Percentiles rank a stretch among this genome's conserved stretches.
Conservation (phyloP, 2,113 vertebrate species). For the Pachycephala philippinensis region DNA sequence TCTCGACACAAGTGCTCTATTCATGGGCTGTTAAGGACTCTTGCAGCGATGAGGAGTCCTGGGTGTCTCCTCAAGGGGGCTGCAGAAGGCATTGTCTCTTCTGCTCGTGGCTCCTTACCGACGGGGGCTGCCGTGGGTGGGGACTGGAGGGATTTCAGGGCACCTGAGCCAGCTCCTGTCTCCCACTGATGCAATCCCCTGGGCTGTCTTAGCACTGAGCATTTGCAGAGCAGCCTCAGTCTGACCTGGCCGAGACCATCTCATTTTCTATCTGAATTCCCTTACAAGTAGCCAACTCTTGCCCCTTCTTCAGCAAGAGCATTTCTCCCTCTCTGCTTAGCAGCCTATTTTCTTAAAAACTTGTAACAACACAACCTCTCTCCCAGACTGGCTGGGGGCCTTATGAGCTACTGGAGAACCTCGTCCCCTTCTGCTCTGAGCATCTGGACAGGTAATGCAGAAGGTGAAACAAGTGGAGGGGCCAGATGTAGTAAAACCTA, state of each 20-base stretch:
- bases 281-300: background rate
- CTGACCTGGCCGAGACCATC: background rate
- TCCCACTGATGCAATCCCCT: background rate
- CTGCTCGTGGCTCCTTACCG: background rate
- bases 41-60: background rate
- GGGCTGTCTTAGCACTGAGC: background rate
- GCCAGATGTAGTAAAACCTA: background rate
- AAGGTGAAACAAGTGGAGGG: background rate
- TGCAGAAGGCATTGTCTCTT: background rate
- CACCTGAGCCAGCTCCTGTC: background rate
- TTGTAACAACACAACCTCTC: background rate
- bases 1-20: background rate
- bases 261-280: background rate
- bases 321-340: background rate
- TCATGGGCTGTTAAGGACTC: background rate
- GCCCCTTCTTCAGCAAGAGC: background rate
- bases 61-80: background rate
- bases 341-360: background rate
- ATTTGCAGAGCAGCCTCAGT: background rate
- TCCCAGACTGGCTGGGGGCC: background rate
- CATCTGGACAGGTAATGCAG: background rate
- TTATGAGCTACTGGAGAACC: background rate
- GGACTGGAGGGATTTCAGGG: fast-evolving
- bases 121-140: fast-evolving
- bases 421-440: background rate